Conservation (phyloP, 2,113 vertebrate genomes). For the Laticauda colubrina region DNA sequence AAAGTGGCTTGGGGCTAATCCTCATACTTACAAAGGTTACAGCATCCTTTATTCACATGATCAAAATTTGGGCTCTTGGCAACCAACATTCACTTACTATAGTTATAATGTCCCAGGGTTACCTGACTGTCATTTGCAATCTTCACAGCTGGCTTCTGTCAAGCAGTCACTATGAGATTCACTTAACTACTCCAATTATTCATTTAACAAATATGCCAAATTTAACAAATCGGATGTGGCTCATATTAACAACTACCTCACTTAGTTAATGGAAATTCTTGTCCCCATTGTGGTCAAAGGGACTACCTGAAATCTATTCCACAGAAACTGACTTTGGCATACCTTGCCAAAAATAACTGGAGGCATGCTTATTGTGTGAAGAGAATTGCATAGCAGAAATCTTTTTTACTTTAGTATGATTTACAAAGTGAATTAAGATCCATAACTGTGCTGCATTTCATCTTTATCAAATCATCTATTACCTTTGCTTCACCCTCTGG, state of each 20-base stretch:
- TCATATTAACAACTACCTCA: not conserved
- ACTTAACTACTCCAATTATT: not conserved
- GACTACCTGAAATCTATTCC: not conserved
- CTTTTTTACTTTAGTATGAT: not conserved
- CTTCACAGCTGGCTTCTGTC: not conserved
- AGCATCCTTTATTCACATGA: not conserved
- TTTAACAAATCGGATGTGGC: not conserved
- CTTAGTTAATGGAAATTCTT: not conserved
- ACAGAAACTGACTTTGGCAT: not conserved
- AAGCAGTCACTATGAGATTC: not conserved
- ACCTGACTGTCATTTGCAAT: not conserved
- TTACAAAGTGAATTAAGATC: not conserved
- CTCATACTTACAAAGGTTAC: not conserved
- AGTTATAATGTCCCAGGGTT: not conserved
- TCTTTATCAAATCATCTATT: not conserved
- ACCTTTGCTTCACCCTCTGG: not conserved
- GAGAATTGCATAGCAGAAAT: not conserved
- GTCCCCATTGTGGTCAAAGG: not conserved
- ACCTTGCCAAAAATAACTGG: not conserved
- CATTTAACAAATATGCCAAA: not conserved
- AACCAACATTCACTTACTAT: not conserved
- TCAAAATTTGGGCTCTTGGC: not conserved
- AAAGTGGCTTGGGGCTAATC: not conserved
- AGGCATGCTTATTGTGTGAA: not conserved
- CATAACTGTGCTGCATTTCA: not conserved